Evolutionary conservation across 30 jellyfish, hydroid and myxozoan species (phyloP).

Genomic region (Aurelia coerulea): DNA sequence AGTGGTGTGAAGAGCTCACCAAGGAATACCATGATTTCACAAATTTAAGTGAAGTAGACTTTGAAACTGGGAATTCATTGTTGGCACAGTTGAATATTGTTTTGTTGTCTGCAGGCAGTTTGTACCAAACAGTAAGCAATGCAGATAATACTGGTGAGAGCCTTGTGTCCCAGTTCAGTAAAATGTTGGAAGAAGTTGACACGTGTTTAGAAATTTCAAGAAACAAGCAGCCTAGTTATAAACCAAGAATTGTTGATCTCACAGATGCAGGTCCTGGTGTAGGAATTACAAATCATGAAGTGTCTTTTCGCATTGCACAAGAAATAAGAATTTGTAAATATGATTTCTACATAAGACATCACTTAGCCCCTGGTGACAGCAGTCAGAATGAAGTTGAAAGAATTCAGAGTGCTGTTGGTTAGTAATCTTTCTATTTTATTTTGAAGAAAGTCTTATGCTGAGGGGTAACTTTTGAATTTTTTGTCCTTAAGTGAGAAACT

Average conservation of each 20-base stretch:
- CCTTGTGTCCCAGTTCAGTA: neutral
- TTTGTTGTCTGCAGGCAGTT: neutral
- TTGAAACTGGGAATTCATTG: constrained; percentile 10
- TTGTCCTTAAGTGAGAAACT: too few species aligned
- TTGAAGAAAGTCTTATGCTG: neutral
- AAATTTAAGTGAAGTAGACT: neutral
- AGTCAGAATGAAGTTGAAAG: constrained; percentile 47
- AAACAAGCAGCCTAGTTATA: neutral
- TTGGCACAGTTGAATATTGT: constrained; percentile 11
- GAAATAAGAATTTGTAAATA: neutral
- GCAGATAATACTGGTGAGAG: neutral
- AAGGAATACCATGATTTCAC: constrained; percentile 16
- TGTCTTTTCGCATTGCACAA: neutral
- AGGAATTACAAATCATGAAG: constrained; percentile 22
- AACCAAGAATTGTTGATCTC: constrained; percentile 4
- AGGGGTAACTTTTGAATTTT: too few species aligned
- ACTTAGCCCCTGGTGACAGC: constrained; percentile 43
- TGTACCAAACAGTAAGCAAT: constrained; percentile 6
- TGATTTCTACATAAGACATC: constrained; percentile 40
- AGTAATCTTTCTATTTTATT: neutral
- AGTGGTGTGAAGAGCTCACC: constrained; percentile 19
- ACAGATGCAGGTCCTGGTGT: constrained; percentile 51
- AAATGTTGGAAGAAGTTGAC: neutral
- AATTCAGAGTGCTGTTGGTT: constrained; percentile 41
- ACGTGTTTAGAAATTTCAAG: neutral